Conservation (phyloP, 2,888 invertebrate genomes). For the Nemotelus nigrinus region DNA sequence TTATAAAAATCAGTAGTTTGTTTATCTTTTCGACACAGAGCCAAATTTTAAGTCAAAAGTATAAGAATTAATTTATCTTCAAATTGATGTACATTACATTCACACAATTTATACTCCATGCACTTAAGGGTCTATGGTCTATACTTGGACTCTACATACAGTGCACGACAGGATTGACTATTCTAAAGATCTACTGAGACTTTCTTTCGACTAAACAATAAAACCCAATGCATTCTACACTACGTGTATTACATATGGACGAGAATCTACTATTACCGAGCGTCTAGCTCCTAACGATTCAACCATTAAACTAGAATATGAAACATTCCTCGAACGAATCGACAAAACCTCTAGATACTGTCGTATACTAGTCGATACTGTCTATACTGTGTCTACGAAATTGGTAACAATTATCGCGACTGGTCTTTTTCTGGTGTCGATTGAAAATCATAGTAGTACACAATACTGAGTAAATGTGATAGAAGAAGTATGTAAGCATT, state of each 20-base stretch:
- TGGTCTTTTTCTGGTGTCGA: background rate
- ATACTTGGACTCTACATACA: background rate
- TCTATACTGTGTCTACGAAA: too few species aligned
- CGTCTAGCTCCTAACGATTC: constrained; percentile 18
- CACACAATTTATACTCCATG: background rate
- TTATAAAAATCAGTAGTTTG: too few species aligned
- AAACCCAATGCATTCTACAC: background rate
- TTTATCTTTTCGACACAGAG: too few species aligned
- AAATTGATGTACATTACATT: background rate
- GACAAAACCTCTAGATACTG: too few species aligned
- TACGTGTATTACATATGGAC: background rate
- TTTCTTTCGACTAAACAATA: background rate
- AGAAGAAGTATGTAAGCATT: too few species aligned
- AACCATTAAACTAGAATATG: background rate
- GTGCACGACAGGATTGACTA: background rate
- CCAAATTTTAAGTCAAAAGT: too few species aligned
- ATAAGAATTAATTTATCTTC: background rate
- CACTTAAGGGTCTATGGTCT: background rate
- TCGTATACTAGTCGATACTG: too few species aligned
- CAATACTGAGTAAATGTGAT: too few species aligned
- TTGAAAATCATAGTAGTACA: too few species aligned
- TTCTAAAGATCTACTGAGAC: constrained; percentile 3
- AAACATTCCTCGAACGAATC: too few species aligned
- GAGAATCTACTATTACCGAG: constrained; percentile 5
- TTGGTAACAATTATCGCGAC: background rate